Base-by-base conservation (phyloP, 2,113 vertebrate genomes). In the Cyprinodon brontotheroides region DNA sequence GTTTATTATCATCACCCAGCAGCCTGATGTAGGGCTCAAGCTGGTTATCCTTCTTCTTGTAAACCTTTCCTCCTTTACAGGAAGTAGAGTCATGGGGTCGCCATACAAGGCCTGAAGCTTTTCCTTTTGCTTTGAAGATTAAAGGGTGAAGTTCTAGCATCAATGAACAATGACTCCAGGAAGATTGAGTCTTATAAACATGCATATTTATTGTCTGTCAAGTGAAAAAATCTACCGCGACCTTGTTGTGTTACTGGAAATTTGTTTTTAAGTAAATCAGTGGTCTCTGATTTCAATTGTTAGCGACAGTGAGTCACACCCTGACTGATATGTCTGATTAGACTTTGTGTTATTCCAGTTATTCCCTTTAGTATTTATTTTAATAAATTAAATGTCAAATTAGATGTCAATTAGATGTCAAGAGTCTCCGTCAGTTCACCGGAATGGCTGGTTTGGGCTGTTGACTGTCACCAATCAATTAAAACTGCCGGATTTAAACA, bases 91-190 rank as follows among this genome's bases (percentile, higher is more conserved):
- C 37, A 1, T 7, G 37, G 48, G 68, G 66, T 82, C 43, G 14
- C n/a, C 15, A 7, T 50, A 22, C 40, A 65, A 17, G 59, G 50
- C 22, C 41, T 12, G 47, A n/a, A n/a, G n/a, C n/a, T 47, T 41
- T 37, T 37, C 3, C 11, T n/a, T n/a, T 41, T 66, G 48, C 60
- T 66, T 39, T 17, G 65, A 65, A 69, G 75, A 75, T 69, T 74
- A 80, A 72, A 78, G 72, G 53, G 82, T 72, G 87, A 87, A 79
- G 77, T 74, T 83, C 29, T 45, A 11, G 3, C 66, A 29, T 62
- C 78, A 45, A 53, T n/a, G 22, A 72, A 17, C 48, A 48, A 9
- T 40, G 74, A 90, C 77, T 77, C 84, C 83, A 86, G 86, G 77
- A 77, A 63, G 84, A 80, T 57, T 4, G 2, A 72, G 38, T 68